Conservation (phyloP, 1,140 invertebrate species). For the Philotrypesis tridentata region DNA sequence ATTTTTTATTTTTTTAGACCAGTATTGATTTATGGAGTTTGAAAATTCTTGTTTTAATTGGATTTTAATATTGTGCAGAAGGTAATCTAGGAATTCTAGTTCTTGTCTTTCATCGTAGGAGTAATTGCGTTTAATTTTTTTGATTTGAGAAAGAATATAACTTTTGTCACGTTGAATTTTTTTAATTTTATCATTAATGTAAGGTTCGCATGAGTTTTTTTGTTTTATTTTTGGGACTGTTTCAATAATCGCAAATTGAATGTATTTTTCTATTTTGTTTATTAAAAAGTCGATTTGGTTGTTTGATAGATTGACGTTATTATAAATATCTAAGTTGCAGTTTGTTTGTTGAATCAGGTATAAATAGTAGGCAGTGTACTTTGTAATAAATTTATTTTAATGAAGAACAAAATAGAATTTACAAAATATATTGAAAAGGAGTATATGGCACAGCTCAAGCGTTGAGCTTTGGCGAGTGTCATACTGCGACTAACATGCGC, state of each 20-base stretch:
- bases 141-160: not conserved
- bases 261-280: not conserved
- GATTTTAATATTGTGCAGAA: not conserved
- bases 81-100: not conserved
- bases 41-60: constrained; percentile 17
- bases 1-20: not conserved
- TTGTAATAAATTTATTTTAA: too few species aligned
- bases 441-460: too few species aligned
- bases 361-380: too few species aligned
- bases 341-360: too few species aligned
- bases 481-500: too few species aligned
- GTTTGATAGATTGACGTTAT: too few species aligned
- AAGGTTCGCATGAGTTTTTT: constrained; percentile 5
- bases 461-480: too few species aligned
- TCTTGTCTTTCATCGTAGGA: not conserved
- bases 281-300: too few species aligned
- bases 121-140: not conserved
- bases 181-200: not conserved
- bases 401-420: too few species aligned
- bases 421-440: too few species aligned
- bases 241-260: not conserved
- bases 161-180: constrained; percentile 6
- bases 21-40: not conserved
- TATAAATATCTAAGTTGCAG: too few species aligned
- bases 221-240: not conserved